These are phyloP conservation scores for Meriones unguiculatus DNA, from an alignment of 2,113 vertebrate species.

Conservation along the genomic window DNA sequence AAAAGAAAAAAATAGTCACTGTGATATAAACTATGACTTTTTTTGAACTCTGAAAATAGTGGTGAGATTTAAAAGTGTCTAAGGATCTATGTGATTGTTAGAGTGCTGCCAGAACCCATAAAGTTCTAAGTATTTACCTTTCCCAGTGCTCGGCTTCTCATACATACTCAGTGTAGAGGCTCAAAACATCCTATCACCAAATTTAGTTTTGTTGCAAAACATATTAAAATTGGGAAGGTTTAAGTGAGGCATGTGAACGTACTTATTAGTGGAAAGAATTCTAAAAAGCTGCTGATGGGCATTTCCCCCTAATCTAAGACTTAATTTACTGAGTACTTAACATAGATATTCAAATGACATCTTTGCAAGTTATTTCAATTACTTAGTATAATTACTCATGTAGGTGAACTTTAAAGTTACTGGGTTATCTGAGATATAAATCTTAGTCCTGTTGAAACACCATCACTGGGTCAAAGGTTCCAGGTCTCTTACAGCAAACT, in stretches of 20 bases:
- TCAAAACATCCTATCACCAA: not conserved
- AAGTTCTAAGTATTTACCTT: not conserved
- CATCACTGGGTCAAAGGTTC: not conserved
- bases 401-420: not conserved
- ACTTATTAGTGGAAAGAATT: not conserved
- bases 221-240: not conserved
- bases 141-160: not conserved
- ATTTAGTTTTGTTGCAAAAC: not conserved
- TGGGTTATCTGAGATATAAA: not conserved
- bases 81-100: not conserved
- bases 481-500: not conserved
- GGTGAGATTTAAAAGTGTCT: not conserved
- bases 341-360: not conserved
- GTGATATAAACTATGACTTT: not conserved
- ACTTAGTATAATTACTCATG: not conserved
- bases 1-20: not conserved
- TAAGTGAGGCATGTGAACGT: not conserved
- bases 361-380: slow-evolving; percentile 1
- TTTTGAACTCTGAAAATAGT: not conserved
- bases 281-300: not conserved
- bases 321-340: not conserved
- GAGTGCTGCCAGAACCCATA: not conserved
- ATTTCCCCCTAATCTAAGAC: not conserved
- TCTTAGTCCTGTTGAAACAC: not conserved
- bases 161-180: not conserved